Percentiles rank a stretch among this genome's conserved stretches.
phyloP scores from a whole-genome alignment of 2,797 vertebrate species.

The Phylloscopus collybita region DNA sequence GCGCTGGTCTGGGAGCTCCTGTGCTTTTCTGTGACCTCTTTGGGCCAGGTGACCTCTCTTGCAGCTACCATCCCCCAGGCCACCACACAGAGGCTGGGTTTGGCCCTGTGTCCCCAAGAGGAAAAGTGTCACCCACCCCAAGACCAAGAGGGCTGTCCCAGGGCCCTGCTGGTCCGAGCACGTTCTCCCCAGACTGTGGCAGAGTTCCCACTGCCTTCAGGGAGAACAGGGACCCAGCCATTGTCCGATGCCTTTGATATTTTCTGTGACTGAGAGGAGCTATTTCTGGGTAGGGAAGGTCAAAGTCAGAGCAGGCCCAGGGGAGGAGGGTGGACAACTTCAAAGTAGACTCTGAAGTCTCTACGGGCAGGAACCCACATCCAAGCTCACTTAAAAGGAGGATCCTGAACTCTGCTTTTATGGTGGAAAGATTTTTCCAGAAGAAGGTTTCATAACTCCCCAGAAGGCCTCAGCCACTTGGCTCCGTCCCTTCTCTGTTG shows the following conservation, averaged over 20 bases:
- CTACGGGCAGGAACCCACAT: not conserved
- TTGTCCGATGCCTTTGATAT: conserved; percentile 53
- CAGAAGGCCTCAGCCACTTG: not conserved
- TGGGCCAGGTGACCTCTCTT: not conserved
- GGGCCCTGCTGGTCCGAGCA: not conserved
- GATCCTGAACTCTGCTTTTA: not conserved
- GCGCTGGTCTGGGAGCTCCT: not conserved
- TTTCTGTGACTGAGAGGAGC: not conserved
- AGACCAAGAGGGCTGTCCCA: not conserved
- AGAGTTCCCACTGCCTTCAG: not conserved
- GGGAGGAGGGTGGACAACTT: conserved; percentile 13
- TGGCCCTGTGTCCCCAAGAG: not conserved
- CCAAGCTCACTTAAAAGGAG: not conserved
- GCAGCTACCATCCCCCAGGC: not conserved
- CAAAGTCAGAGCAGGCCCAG: not conserved
- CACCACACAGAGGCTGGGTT: not conserved
- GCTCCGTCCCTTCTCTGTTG: not conserved
- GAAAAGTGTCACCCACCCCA: not conserved
- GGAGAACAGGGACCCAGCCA: not conserved
- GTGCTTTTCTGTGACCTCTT: not conserved
- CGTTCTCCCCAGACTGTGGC: not conserved
- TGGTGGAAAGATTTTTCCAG: not conserved
- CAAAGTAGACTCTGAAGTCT: conserved; percentile 41
- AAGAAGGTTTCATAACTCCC: not conserved
- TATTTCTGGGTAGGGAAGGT: conserved; percentile 17